Conservation (phyloP, 2,797 vertebrate genomes). For the Danio jaintianensis region DNA sequence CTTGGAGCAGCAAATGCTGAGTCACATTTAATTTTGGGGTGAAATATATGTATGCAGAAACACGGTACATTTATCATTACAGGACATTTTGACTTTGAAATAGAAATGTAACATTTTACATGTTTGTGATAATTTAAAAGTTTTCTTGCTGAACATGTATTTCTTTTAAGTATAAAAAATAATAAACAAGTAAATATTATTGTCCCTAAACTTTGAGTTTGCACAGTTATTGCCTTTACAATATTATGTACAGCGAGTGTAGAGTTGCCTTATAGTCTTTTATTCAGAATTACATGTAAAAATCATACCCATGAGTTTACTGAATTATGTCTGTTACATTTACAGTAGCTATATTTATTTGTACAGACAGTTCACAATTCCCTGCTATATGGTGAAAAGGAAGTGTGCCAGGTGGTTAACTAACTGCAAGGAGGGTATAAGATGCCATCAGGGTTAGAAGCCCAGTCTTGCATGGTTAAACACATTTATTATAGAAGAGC, state of each 20-base stretch:
- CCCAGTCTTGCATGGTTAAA: constrained; percentile 34
- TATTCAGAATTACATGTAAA: not conserved
- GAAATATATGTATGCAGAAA: too few species aligned
- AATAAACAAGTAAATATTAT: too few species aligned
- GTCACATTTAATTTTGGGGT: too few species aligned
- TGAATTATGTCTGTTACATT: not conserved
- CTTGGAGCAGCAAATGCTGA: too few species aligned
- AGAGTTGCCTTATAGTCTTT: not conserved
- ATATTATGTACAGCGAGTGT: not conserved
- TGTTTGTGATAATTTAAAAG: too few species aligned
- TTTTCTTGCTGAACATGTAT: too few species aligned
- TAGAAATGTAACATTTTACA: too few species aligned
- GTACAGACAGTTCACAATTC: not conserved
- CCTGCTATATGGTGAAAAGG: not conserved
- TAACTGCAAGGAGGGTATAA: constrained; percentile 14
- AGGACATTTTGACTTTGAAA: too few species aligned
- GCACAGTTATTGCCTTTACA: not conserved
- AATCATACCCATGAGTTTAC: not conserved
- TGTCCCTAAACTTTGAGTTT: too few species aligned
- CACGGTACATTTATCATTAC: too few species aligned
- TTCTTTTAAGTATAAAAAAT: too few species aligned
- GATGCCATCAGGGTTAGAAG: constrained; percentile 22
- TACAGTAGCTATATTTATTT: constrained; percentile 6
- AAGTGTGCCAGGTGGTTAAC: constrained; percentile 23
- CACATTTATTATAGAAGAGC: constrained; percentile 55